Evolutionary conservation across 2,797 vertebrate genomes (phyloP), one percentile per base, ranked within the genome.

Genomic region (Parambassis ranga): DNA sequence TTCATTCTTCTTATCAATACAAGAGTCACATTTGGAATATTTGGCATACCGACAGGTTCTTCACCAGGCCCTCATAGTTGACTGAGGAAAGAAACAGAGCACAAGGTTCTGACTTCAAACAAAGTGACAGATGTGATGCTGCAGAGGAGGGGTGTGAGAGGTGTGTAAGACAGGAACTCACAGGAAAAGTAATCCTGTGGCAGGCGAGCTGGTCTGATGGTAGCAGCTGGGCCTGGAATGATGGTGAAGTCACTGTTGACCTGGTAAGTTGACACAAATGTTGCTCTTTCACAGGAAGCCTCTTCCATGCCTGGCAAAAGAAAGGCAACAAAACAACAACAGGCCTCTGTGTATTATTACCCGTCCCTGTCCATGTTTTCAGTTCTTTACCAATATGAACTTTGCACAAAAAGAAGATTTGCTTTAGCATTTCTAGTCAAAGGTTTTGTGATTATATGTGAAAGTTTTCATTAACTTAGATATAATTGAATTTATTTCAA

Each of bases 11-110:
- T 60, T 72, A 56, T 81, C 48, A 74, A 85, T 19, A 81, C 82
- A 86, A 79, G 49, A 37, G 75, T 59, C 69, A 23, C 35, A 13
- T 44, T 72, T 65, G 74, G 49, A 77, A 90, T 84, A 58, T 60
- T 79, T 86, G 16, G 91, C 97, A 95, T 90, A 98, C 97, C 78
- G 96, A 98, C 85, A 99, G 90, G 65, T 95, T 96, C 88, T 90
- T 94, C 77, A 98, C 86, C 67, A 97, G 91, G 75, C 92, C 94
- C 84, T 94, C 93, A 59, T 95, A 97, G 91, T 98, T 90, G 87
- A 98, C 97, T 99, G 92, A 87, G 90, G 77, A 82, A 67, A 88
- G 75, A 82, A 82, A 82, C 32, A 82, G 14, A 71, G 39, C 26
- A 49, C 22, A 18, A 49, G n/a, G 42, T 73, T 44, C 6, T 7